phyloP scores from a whole-genome alignment of 1,140 invertebrate species.

The Drosophila athabasca region DNA sequence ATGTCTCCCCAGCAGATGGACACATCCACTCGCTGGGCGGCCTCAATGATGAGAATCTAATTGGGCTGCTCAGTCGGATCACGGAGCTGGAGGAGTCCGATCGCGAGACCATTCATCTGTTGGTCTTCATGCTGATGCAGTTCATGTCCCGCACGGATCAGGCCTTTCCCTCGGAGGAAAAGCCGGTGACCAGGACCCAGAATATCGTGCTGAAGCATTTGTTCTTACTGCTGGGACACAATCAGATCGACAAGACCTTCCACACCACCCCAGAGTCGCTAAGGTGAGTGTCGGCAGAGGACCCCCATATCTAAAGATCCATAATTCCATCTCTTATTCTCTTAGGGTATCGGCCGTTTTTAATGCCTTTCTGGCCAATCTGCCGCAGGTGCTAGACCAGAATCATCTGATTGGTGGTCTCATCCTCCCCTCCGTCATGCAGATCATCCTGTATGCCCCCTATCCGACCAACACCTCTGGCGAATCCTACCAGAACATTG shows the following conservation, averaged over 20 bases:
- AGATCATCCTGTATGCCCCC: constrained; percentile 94
- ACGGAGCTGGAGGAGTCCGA: constrained; percentile 97
- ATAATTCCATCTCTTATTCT: constrained; percentile 26
- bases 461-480: constrained; percentile 85
- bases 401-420: constrained; percentile 95
- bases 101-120: constrained; percentile 96
- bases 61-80: constrained; percentile 89
- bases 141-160: constrained; percentile 90
- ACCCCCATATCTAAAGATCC: not conserved
- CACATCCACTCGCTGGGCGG: constrained; percentile 90
- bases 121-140: constrained; percentile 98
- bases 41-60: constrained; percentile 89
- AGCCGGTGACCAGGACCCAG: constrained; percentile 90
- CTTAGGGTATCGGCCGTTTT: constrained; percentile 92
- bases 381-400: constrained; percentile 96
- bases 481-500: constrained; percentile 78
- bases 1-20: constrained; percentile 86
- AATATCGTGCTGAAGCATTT: constrained; percentile 96
- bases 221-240: constrained; percentile 96
- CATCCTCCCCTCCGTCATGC: constrained; percentile 92
- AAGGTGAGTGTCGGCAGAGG: constrained; percentile 85
- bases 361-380: constrained; percentile 96
- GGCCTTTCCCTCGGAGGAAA: constrained; percentile 94
- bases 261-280: constrained; percentile 94
- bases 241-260: constrained; percentile 94